Evolutionary conservation across 2,888 invertebrate genomes (phyloP), one percentile per base, ranked within the genome.

Genomic region (Galerucella nymphaeae): DNA sequence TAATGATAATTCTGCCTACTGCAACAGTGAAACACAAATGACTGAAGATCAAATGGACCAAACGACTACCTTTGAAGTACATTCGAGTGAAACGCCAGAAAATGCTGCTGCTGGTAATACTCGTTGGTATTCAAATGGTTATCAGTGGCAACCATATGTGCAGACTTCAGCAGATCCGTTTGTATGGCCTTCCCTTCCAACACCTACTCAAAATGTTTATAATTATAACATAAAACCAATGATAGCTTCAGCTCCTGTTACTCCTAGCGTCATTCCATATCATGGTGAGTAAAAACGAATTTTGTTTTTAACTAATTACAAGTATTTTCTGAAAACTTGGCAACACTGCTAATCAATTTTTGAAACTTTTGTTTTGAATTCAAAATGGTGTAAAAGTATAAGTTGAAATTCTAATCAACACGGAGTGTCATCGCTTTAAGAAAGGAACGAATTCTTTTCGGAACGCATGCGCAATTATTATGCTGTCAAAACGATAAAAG

Each of bases 191-290:
- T 78, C 79, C 42, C 76, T 75, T 41, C 78, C 79, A 0, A 63
- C 73, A 6, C 74, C 77, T 14, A 76, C 77, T 48, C 80, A 76
- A 9, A 73, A 58, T 23, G 41, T 73, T 18, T 74, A 73, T 62
- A 78, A 78, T 57, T 69, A 42, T 42, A 80, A 77, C 53, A 71
- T 80, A 30, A 82, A 81, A 62, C 82, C 83, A 1, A 80, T 84
- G 79, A 78, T 82, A 1, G 82, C 83, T 0, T 83, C 83, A 10
- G 82, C 83, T 30, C 82, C 84, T 3, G 80, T 80, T 6, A 83
- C 83, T 16, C 83, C 83, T n/a, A 79, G 79, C 70, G 80, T 82
- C 14, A 73, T 83, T 9, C 80, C 81, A 8, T 82, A 82, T 70
- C 80, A 82, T 66, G 82, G 83, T 83, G 78, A 78, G 76, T 16